phyloP scores from a whole-genome alignment of 2,113 vertebrate species.

The Climacteris rufus region DNA sequence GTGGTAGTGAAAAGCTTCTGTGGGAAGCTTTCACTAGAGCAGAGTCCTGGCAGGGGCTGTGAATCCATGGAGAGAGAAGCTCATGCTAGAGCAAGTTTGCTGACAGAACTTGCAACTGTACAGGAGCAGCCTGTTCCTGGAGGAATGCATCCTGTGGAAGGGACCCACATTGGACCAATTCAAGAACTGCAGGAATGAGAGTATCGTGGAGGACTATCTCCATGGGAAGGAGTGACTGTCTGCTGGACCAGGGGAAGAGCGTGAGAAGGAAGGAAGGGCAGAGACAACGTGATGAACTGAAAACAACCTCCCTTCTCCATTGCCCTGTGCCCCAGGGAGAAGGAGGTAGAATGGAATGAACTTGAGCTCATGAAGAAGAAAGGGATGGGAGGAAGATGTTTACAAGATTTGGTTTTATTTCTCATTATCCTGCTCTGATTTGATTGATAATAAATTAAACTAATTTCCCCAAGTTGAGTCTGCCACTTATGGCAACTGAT shows the following conservation, averaged over 20 bases:
- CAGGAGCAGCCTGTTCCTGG: neutral
- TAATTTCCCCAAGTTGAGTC: neutral
- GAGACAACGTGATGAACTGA: neutral
- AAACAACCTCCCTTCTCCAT: neutral
- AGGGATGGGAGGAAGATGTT: neutral
- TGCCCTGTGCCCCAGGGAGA: neutral
- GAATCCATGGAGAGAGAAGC: neutral
- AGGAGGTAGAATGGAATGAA: neutral
- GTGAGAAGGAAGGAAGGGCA: neutral
- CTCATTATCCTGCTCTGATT: neutral
- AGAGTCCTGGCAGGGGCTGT: neutral
- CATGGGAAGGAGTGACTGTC: neutral
- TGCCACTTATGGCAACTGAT: neutral
- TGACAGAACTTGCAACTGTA: neutral
- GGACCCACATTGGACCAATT: neutral
- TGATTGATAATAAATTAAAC: neutral
- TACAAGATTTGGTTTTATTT: neutral
- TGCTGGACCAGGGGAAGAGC: neutral
- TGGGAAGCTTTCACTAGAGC: neutral
- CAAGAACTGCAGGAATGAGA: neutral
- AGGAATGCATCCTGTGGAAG: neutral
- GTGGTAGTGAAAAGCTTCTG: rapidly evolving
- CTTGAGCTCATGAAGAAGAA: neutral
- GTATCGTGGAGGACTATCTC: neutral
- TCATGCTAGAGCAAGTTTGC: neutral